Base-by-base conservation (phyloP, 2,113 vertebrate genomes). In the Sphaerodactylus townsendi region DNA sequence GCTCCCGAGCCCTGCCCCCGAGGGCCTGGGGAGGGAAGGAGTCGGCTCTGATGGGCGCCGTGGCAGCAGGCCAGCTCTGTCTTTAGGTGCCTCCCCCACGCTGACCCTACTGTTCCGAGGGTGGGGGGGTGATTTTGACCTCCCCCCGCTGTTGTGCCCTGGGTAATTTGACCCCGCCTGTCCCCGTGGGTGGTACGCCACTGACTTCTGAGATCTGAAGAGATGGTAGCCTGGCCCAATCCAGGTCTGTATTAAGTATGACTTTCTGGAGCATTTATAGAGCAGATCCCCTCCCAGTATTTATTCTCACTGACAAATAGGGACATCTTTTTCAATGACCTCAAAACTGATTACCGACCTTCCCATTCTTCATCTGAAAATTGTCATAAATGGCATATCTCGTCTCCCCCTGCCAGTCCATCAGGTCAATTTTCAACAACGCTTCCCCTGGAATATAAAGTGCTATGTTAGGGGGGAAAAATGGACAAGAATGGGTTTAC, bases 371-470 rank as follows among this genome's bases (percentile, higher is more conserved):
- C 69, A 98, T 95, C 89, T 93, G 95, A 91, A 98, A 96, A 85
- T 96, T 97, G 84, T 98, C 97, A 75, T 98, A 98, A 83, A 97
- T 89, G 1, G 97, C 96, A 33, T 96, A 92, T 72, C 92, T 96
- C 88, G 41, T 96, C 83, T 97, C 84, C 72, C 97, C 97, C 0
- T 95, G 89, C 98, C 98, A 98, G 95, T 98, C 97, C 95, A 96
- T 96, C 64, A 98, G 92, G 87, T 98, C 97, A 76, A 98, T 96
- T 95, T 97, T 97, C 87, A 98, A 88, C 44, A 96, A 90, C 81
- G 93, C 97, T 76, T 95, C 95, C 86, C 96, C 98, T 98, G 93
- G 5, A 94, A 69, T 25, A 86, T 74, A 90, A 82, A 71, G 73
- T 28, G 64, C 68, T 33, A 30, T 44, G 41, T 23, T 30, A 30